phyloP scores from a whole-genome alignment of 2,113 vertebrate genomes.

The Lasiurus cinereus region DNA sequence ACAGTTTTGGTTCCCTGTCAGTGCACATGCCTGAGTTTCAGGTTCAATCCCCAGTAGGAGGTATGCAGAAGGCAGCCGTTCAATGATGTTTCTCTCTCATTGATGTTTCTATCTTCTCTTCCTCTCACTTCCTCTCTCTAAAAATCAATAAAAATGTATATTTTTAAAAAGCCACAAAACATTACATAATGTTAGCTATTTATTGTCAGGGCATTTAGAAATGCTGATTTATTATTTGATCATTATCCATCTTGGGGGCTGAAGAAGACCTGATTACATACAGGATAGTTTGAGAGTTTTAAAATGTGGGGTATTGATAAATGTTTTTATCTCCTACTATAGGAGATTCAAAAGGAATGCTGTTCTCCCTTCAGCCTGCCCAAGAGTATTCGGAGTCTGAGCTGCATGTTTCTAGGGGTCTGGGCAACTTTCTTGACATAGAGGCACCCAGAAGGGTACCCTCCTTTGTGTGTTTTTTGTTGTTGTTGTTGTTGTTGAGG shows the following conservation, averaged over 20 bases:
- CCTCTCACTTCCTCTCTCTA: no score
- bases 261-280: background rate
- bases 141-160: background rate
- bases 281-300: background rate
- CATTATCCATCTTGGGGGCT: background rate
- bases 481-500: no score
- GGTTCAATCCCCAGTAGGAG: no score
- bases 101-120: no score
- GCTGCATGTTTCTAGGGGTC: background rate
- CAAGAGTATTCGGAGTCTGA: background rate
- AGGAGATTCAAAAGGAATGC: background rate
- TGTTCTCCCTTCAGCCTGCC: no score
- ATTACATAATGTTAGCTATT: background rate
- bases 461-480: background rate
- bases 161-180: background rate
- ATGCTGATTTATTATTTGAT: constrained; percentile 13
- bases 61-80: no score
- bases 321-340: background rate
- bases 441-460: background rate
- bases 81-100: no score
- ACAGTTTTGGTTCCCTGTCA: no score
- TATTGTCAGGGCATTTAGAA: background rate
- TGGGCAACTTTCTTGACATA: background rate
- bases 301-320: background rate
- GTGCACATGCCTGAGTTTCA: no score